These are phyloP conservation scores for Brachymystax lenok DNA, from an alignment of 2,797 vertebrate genomes.

Conservation along the genomic window DNA sequence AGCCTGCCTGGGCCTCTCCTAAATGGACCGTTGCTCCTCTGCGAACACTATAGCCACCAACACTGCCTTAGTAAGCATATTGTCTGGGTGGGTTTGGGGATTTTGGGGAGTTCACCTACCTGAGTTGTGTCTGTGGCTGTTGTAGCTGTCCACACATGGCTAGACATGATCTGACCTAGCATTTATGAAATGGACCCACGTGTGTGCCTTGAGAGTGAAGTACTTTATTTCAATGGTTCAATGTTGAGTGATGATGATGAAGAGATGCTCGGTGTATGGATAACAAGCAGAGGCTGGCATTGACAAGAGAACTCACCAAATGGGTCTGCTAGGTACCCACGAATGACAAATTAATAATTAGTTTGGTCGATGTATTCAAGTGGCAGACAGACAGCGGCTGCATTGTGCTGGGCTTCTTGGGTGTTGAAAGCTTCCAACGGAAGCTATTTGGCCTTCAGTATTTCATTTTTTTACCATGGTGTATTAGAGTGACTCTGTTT, in stretches of 20 bases:
- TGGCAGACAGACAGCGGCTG: not conserved
- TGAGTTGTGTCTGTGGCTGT: slow-evolving; percentile 59
- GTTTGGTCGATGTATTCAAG: not conserved
- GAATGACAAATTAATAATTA: not conserved
- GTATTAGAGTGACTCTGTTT: not conserved
- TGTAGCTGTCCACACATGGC: slow-evolving; percentile 41
- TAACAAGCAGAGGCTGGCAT: not conserved
- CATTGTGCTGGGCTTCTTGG: not conserved
- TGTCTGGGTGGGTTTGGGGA: slow-evolving; percentile 61
- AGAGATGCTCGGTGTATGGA: not conserved
- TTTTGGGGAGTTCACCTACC: slow-evolving; percentile 24
- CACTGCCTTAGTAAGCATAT: slow-evolving; percentile 63
- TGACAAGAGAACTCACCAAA: not conserved
- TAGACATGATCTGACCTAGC: slow-evolving; percentile 29
- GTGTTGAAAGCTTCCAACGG: not conserved
- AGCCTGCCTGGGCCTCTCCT: slow-evolving; percentile 56
- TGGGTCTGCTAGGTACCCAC: not conserved
- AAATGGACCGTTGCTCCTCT: slow-evolving; percentile 58
- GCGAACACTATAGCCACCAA: slow-evolving; percentile 17
- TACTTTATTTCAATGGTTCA: not conserved
- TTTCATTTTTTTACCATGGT: not conserved
- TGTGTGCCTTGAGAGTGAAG: not conserved
- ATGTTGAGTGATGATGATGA: not conserved
- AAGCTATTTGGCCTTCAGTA: not conserved
- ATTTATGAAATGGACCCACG: slow-evolving; percentile 49